Base-by-base conservation (phyloP, 2,113 vertebrate genomes). In the Menidia beryllina region DNA sequence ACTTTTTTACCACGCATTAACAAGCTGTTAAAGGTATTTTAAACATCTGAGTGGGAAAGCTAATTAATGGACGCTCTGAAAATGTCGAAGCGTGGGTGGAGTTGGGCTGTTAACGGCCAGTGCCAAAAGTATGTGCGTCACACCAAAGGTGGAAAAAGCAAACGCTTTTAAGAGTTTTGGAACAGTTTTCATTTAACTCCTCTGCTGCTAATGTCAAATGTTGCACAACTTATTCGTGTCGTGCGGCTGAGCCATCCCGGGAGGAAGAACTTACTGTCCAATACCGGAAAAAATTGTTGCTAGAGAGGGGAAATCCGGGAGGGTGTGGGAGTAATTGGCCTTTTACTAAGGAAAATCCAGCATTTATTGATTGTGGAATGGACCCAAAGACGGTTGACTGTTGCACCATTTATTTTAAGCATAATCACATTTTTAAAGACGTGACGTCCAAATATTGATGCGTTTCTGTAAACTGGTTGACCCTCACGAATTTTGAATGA, bases 131-230 rank as follows among this genome's bases (percentile, higher is more conserved):
- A 34, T 74, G 36, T 84, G 77, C 63, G 51, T 88, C 81, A 88
- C 36, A 51, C 3, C 3, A 21, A 63, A 73, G 51, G 50, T 41
- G 67, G 74, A 78, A 82, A 84, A 84, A 77, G 9, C 55, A 49
- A 57, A 30, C 26, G 21, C 15, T 39, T 20, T 19, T n/a, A n/a
- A n/a, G 2, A 14, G 30, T 52, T 60, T 53, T 24, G 72, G 50
- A 85, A 82, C 51, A 51, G 75, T 86, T 80, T 23, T 60, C 53
- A 80, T 84, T 21, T 51, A 63, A 72, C 39, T 62, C 23, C 50
- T 63, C 48, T 60, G 66, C 54, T 77, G 24, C 19, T 75, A 4
- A 67, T 74, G 63, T 79, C 53, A 72, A 50, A 51, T 36, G 60
- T 75, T 82, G 36, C 67, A 78, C 67, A 88, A 72, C 53, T 55